Evolutionary conservation across 2,888 invertebrate genomes (phyloP).

Genomic region (Amphipyra tragopoginis): DNA sequence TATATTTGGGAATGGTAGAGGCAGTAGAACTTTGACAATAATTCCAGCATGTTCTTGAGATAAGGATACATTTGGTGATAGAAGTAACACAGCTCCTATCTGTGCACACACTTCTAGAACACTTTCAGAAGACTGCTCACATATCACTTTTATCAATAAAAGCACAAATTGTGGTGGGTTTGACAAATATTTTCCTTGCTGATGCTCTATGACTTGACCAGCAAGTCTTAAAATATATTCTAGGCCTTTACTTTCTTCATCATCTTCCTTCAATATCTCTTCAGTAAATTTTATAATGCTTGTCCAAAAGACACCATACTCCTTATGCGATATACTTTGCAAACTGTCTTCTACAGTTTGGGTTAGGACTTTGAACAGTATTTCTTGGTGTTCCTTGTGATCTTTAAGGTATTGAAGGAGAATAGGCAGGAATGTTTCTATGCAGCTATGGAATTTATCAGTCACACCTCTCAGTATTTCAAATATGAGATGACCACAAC

Average conservation of each 20-base stretch:
- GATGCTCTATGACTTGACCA: slow-evolving; percentile 91
- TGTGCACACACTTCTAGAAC: slow-evolving; percentile 86
- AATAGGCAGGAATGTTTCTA: slow-evolving; percentile 92
- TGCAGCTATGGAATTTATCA: slow-evolving; percentile 96
- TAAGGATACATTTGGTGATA: slow-evolving; percentile 91
- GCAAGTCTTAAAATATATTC: slow-evolving; percentile 89
- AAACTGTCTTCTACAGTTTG: slow-evolving; percentile 92
- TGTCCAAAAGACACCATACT: slow-evolving; percentile 92
- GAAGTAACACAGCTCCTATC: slow-evolving; percentile 90
- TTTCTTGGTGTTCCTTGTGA: slow-evolving; percentile 83
- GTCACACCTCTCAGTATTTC: slow-evolving; percentile 96
- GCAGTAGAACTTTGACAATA: slow-evolving; percentile 91
- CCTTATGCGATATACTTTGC: slow-evolving; percentile 90
- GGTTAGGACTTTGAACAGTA: slow-evolving; percentile 91
- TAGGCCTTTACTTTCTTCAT: slow-evolving; percentile 74
- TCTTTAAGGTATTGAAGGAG: slow-evolving; percentile 91
- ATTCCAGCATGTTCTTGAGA: slow-evolving; percentile 93
- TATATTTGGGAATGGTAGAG: slow-evolving; percentile 88
- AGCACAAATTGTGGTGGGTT: slow-evolving; percentile 91
- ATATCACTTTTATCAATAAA: slow-evolving; percentile 88
- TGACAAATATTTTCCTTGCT: slow-evolving; percentile 91
- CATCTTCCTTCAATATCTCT: slow-evolving; percentile 77
- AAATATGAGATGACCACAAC: slow-evolving; percentile 96
- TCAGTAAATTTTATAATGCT: slow-evolving; percentile 77
- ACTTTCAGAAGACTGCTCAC: slow-evolving; percentile 82